A percentile compares a stretch with the other conserved stretches of the same genome.
These are phyloP conservation scores for Drosophila pseudoobscura DNA, from an alignment of 1,140 invertebrate genomes.

Conservation along the genomic window DNA sequence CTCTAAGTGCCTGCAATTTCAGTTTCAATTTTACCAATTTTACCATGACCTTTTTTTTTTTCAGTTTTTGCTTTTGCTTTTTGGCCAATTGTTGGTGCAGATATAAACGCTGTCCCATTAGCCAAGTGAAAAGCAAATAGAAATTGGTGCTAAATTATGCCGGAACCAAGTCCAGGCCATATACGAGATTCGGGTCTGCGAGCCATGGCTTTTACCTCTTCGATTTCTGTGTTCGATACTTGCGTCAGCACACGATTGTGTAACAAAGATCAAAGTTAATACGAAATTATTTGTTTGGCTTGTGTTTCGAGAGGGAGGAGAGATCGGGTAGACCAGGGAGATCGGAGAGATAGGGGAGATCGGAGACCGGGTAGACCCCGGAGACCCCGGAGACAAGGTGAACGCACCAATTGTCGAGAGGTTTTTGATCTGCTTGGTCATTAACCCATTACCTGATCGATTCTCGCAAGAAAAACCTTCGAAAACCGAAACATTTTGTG, in stretches of 20 bases:
- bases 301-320: neutral
- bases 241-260: constrained; percentile 61
- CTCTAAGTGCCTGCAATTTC: constrained; percentile 72
- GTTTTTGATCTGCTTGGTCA: constrained; percentile 46
- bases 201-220: constrained; percentile 49
- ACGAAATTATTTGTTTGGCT: constrained; percentile 21
- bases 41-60: constrained; percentile 80
- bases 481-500: constrained; percentile 13
- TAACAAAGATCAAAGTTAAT: constrained; percentile 60
- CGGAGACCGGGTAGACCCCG: constrained; percentile 9
- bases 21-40: constrained; percentile 78
- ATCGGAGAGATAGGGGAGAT: neutral
- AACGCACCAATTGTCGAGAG: constrained; percentile 46
- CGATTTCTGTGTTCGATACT: constrained; percentile 30
- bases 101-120: constrained; percentile 62
- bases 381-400: constrained; percentile 38
- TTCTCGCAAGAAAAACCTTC: constrained; percentile 4
- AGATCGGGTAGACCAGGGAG: too few species aligned
- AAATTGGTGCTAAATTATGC: constrained; percentile 81
- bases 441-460: constrained; percentile 24
- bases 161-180: constrained; percentile 63
- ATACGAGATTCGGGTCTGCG: constrained; percentile 31
- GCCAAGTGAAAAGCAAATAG: constrained; percentile 75
- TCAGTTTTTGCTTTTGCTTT: constrained; percentile 11
- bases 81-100: constrained; percentile 53